Evolutionary conservation across 1,140 invertebrate genomes (phyloP), one percentile per base, ranked within the genome.

Genomic region (Drosophila gunungcola): DNA sequence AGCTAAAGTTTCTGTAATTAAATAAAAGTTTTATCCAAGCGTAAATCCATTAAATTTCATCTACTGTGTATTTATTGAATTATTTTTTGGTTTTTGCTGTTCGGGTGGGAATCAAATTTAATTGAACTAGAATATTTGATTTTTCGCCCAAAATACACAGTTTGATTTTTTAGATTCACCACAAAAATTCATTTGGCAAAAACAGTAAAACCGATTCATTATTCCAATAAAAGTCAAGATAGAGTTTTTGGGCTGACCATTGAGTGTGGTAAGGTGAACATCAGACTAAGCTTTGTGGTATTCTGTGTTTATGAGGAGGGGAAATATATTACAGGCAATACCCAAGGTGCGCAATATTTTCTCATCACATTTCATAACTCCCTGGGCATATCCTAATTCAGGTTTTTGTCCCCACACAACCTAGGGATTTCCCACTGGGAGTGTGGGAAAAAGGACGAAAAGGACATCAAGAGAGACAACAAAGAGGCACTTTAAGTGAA

Each of bases 401-500:
- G 45, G 43, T n/a, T 21, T 49, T 58, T 21, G 25, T 4, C 45
- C 46, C 46, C 5, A 7, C 29, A 13, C 46, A 49, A n/a, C 10
- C 53, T n/a, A 2, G 4, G 4, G 3, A 13, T 9, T 6, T 13
- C 11, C 42, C 55, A 21, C 10, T 9, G 63, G 25, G 51, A 16
- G 21, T 29, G 32, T 36, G n/a, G 34, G 3, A 21, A 53, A 42
- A 60, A 29, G 38, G 72, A 55, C 49, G 13, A 45, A 54, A 61
- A 45, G 27, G 54, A 68, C 57, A 38, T 46, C 51, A 27, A 60
- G 53, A 46, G 62, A 62, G 57, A 74, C 73, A 76, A 75, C 72
- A 86, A 86, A 82, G 83, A 82, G 83, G 79, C 76, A 88, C 83
- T 86, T 79, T 88, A 86, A 86, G 83, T 86, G 83, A 86, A 86